Evolutionary conservation across 2,888 invertebrate genomes (phyloP).

Genomic region (Heterodera filipjevi): DNA sequence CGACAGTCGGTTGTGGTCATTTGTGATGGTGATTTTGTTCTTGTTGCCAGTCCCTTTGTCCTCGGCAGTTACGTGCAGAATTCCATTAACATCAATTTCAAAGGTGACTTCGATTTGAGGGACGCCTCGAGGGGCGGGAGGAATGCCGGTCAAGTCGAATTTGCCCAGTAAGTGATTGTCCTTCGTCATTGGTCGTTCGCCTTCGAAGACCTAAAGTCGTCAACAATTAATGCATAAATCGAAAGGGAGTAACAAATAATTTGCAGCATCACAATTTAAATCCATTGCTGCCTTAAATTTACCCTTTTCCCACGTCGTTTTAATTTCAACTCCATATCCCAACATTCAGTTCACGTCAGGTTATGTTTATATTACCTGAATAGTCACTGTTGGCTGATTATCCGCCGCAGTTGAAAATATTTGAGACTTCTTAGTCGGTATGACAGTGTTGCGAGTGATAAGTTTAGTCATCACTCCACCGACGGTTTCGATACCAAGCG

Average conservation of each 20-base stretch:
- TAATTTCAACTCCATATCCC: too few relatives aligned
- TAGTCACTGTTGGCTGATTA: constrained; percentile 97
- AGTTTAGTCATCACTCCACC: constrained; percentile 99
- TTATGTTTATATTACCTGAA: constrained; percentile 73
- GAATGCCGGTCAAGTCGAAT: constrained; percentile 77
- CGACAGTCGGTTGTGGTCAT: constrained; percentile 92
- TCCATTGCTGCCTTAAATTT: too few relatives aligned
- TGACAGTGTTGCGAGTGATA: constrained; percentile 94
- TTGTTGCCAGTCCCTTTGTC: constrained; percentile 98
- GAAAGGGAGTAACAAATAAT: too few relatives aligned
- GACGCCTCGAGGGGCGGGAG: constrained; percentile 69
- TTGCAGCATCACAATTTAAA: too few relatives aligned
- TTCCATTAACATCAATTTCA: constrained; percentile 70
- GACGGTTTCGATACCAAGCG: constrained; percentile 98
- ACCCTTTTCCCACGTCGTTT: too few relatives aligned
- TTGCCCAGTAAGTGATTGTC: constrained; percentile 98
- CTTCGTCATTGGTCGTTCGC: constrained; percentile 99
- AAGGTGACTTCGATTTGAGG: constrained; percentile 67
- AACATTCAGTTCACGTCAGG: too few relatives aligned
- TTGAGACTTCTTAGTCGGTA: constrained; percentile 98
- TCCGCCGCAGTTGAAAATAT: constrained; percentile 99
- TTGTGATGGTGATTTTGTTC: constrained; percentile 97
- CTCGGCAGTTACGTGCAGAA: constrained; percentile 83
- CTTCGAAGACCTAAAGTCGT: constrained; percentile 83
- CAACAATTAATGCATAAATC: too few relatives aligned